phyloP scores from a whole-genome alignment of 1,140 invertebrate genomes.

The Drosophila gunungcola region DNA sequence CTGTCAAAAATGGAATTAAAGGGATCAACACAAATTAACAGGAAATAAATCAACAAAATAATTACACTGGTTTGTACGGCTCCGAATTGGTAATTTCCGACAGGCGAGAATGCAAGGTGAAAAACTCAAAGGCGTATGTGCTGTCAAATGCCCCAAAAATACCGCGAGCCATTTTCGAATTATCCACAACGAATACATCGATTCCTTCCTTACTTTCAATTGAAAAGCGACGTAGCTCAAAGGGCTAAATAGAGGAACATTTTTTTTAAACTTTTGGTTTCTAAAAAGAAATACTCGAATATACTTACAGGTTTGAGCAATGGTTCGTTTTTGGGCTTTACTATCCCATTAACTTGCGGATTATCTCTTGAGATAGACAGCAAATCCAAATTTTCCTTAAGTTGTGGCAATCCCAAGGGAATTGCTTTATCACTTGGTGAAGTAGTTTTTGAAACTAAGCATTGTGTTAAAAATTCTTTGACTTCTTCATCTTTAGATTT shows the following conservation, averaged over 20 bases:
- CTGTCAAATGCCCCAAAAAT: slow-evolving; percentile 65
- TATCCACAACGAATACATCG: slow-evolving; percentile 61
- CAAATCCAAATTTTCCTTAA: background rate
- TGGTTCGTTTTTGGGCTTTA: background rate
- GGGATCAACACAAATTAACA: background rate
- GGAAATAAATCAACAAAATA: background rate
- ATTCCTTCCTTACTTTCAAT: slow-evolving; percentile 19
- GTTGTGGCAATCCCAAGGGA: background rate
- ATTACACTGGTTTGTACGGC: slow-evolving; percentile 64
- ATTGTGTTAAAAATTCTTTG: slow-evolving; percentile 2
- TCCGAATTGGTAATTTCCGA: slow-evolving; percentile 25
- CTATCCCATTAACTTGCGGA: background rate
- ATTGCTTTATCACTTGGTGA: background rate
- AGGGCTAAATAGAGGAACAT: slow-evolving; percentile 37
- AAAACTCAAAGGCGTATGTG: slow-evolving; percentile 24
- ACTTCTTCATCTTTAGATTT: slow-evolving; percentile 4
- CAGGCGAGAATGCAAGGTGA: slow-evolving; percentile 36
- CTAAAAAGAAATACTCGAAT: background rate
- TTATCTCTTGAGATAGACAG: background rate
- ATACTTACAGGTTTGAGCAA: slow-evolving; percentile 12
- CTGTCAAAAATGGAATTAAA: slow-evolving; percentile 15
- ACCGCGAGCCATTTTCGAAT: slow-evolving; percentile 44
- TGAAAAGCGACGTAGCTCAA: slow-evolving; percentile 25
- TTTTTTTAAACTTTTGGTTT: background rate
- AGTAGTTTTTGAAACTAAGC: background rate